Base-by-base conservation (phyloP, 23 tunicate species). In the Trididemnum clinides region DNA sequence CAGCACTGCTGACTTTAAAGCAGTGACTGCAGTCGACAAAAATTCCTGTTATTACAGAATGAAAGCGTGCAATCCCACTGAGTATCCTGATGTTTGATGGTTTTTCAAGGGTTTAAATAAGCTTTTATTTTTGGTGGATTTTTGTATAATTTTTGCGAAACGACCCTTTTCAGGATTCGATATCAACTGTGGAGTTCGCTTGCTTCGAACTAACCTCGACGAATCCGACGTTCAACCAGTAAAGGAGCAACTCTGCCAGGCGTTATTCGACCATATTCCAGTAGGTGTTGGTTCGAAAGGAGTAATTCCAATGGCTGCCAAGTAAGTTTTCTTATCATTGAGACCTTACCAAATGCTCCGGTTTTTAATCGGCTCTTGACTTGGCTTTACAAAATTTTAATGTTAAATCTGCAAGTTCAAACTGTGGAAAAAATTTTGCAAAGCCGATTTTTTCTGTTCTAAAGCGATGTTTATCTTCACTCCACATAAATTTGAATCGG, bases 201-300 rank as follows among this genome's bases (percentile, higher is more conserved):
- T 97, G 50, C 64, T 97, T 7, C 77, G 99, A 20, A 97, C 99
- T 0, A 97, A 97, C 88, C 64, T 97, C 32, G 80, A 86, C 22
- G 99, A 97, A 76, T 71, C 90, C 0, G 99, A 97, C 54, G 99
- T 97, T 15, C 87, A 88, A 34, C 99, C 99, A n/a, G 99, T 97
- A 0, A 97, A 97, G 74, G 99, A 97, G 80, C 97, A 91, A 39
- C 89, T 97, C 32, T 97, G 98, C 34, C 99, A 97, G 78, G 70
- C 97, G 0, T 77, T 97, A 36, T 97, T 97, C 82, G 99, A 97
- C 72, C 99, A 97, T 57, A 97, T 97, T 77, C 99, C 99, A 2
- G 99, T 97, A 10, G 99, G 99, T 7, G 99, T 97, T 29, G 99
- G 99, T 1, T 97, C 99, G 0, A 86, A 90, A 54, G 99, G 99